Conservation (phyloP, 2,113 vertebrate species). For the Athene cunicularia region DNA sequence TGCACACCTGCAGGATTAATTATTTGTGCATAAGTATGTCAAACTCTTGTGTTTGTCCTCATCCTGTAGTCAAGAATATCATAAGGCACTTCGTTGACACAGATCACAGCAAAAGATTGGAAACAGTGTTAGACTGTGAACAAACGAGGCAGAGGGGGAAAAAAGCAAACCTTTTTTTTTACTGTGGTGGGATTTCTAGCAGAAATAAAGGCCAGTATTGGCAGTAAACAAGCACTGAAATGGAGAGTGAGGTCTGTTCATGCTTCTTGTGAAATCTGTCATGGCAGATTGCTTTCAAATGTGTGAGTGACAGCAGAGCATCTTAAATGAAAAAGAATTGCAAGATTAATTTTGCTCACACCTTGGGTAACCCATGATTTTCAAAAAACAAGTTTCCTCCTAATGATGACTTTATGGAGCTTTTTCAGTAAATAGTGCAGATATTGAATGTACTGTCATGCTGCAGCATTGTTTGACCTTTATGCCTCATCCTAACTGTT, state of each 20-base stretch:
- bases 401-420: neutral
- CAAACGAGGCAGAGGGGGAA: neutral
- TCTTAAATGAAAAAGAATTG: neutral
- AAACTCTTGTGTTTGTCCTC: neutral
- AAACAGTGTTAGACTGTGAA: neutral
- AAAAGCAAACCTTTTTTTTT: neutral
- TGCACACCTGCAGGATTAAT: neutral
- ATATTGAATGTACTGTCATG: accelerated
- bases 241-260: neutral
- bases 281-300: neutral
- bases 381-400: neutral
- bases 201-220: neutral
- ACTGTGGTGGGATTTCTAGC: neutral
- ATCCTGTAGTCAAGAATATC: neutral
- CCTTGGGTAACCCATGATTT: neutral
- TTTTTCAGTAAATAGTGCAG: neutral
- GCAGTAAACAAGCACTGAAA: neutral
- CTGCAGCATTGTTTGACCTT: neutral
- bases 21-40: neutral
- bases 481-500: neutral
- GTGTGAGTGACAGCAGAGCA: neutral
- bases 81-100: neutral
- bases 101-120: neutral
- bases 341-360: neutral
- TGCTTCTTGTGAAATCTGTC: neutral